A percentile compares a stretch with the other conserved stretches of the same genome.
Conservation (phyloP, 2,888 invertebrate species). For the Arge pagana region DNA sequence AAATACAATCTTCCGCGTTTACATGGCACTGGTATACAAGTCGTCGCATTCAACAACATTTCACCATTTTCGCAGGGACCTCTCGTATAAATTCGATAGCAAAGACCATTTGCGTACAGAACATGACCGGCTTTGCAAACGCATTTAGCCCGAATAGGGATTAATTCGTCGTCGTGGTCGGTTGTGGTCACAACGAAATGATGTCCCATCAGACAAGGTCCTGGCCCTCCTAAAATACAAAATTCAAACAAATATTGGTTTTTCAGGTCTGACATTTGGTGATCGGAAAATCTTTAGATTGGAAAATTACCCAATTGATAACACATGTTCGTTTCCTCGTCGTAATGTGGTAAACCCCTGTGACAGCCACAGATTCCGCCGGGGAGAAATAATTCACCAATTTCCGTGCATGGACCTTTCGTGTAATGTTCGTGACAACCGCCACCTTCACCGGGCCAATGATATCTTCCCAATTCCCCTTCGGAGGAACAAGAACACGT, state of each 20-base stretch:
- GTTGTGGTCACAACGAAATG: conserved; percentile 64
- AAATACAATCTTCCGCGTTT: conserved; percentile 76
- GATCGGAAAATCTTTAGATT: background rate
- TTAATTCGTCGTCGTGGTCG: conserved; percentile 18
- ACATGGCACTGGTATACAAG: conserved; percentile 75
- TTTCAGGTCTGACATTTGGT: conserved; percentile 1
- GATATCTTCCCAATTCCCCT: conserved; percentile 63
- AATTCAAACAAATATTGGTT: conserved; percentile 16
- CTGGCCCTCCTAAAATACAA: conserved; percentile 68
- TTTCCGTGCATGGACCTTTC: conserved; percentile 76
- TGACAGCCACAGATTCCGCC: conserved; percentile 76
- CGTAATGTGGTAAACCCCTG: conserved; percentile 73
- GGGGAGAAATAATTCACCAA: conserved; percentile 78
- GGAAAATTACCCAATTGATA: conserved; percentile 71
- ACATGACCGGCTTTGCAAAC: conserved; percentile 73
- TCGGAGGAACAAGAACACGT: conserved; percentile 67
- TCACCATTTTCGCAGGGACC: conserved; percentile 75
- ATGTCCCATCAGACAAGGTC: conserved; percentile 78
- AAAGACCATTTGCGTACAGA: conserved; percentile 67
- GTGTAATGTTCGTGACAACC: conserved; percentile 79
- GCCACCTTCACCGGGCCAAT: conserved; percentile 65
- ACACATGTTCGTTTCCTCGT: conserved; percentile 70
- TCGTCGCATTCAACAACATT: conserved; percentile 71
- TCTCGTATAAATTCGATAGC: conserved; percentile 78
- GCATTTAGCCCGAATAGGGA: conserved; percentile 63